Conservation (phyloP, 2,113 vertebrate species). For the Hiodon alosoides region DNA sequence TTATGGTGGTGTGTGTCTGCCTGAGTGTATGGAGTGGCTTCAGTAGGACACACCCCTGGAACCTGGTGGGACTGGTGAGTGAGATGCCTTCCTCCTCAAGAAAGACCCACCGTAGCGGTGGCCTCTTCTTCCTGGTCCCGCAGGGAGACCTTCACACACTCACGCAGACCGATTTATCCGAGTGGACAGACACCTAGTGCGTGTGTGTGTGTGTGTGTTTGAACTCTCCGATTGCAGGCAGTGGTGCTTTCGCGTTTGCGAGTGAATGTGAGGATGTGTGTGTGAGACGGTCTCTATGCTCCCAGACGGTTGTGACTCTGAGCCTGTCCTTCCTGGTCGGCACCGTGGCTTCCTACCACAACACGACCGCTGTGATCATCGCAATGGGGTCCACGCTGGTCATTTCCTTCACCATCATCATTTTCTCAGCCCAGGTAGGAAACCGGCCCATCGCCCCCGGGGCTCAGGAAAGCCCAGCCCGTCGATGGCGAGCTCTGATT, state of each 20-base stretch:
- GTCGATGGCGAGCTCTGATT: background rate
- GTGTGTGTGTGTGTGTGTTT: background rate
- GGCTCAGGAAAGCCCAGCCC: background rate
- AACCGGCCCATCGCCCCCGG: too few species aligned
- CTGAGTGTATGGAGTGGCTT: conserved; percentile 44
- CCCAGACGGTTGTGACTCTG: conserved; percentile 54
- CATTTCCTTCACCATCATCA: conserved; percentile 53
- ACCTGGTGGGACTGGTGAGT: conserved; percentile 60
- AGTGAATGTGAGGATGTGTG: background rate
- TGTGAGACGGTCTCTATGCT: conserved; percentile 11
- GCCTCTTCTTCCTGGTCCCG: too few species aligned
- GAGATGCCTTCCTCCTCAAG: background rate
- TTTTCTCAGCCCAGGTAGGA: conserved; percentile 56
- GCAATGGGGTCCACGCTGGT: conserved; percentile 55
- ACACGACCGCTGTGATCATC: conserved; percentile 54
- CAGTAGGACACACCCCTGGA: conserved; percentile 59
- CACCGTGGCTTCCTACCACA: conserved; percentile 56
- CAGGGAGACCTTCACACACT: too few species aligned
- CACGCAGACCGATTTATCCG: too few species aligned
- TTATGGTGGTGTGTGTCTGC: conserved; percentile 31
- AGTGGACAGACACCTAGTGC: background rate
- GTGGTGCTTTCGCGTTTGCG: too few species aligned
- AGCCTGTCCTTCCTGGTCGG: conserved; percentile 64
- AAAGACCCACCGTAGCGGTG: background rate
- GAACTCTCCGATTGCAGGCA: too few species aligned